These are phyloP conservation scores for Oeneis ivallda DNA, from an alignment of 2,888 invertebrate species.

Conservation along the genomic window DNA sequence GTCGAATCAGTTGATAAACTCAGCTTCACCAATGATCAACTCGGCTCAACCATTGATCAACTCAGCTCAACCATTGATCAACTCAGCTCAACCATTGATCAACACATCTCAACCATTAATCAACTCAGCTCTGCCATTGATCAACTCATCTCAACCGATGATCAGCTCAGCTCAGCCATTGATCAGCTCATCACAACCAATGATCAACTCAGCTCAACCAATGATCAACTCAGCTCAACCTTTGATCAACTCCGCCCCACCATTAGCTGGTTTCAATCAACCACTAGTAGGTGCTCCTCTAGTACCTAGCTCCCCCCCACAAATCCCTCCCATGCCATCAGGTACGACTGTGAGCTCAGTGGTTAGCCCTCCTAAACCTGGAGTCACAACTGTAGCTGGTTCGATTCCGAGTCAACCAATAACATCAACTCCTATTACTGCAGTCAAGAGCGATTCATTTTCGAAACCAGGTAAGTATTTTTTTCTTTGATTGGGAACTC, in stretches of 20 bases:
- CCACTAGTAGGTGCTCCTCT: conserved; percentile 40
- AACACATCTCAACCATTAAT: not conserved
- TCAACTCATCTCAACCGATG: conserved; percentile 12
- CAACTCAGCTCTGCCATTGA: conserved; percentile 10
- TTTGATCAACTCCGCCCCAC: conserved; percentile 27
- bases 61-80: conserved; percentile 20
- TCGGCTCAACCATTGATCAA: conserved; percentile 34
- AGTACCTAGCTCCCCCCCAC: conserved; percentile 46
- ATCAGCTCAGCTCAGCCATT: conserved; percentile 26
- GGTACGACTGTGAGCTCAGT: conserved; percentile 55
- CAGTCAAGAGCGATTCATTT: conserved; percentile 60
- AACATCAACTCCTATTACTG: conserved; percentile 70
- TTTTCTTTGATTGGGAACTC: not conserved
- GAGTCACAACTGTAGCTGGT: conserved; percentile 47
- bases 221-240: conserved; percentile 27
- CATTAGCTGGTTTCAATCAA: conserved; percentile 43
- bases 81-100: conserved; percentile 16
- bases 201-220: conserved; percentile 21
- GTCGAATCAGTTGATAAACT: conserved; percentile 13
- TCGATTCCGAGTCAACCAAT: conserved; percentile 59
- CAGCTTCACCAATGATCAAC: conserved; percentile 24
- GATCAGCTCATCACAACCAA: conserved; percentile 27
- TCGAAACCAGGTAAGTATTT: conserved; percentile 67
- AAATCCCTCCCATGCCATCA: conserved; percentile 47
- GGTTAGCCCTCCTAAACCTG: conserved; percentile 61